Percentiles rank a stretch among this genome's conserved stretches.
Conservation (phyloP, 2,797 vertebrate genomes). For the Catharus ustulatus region DNA sequence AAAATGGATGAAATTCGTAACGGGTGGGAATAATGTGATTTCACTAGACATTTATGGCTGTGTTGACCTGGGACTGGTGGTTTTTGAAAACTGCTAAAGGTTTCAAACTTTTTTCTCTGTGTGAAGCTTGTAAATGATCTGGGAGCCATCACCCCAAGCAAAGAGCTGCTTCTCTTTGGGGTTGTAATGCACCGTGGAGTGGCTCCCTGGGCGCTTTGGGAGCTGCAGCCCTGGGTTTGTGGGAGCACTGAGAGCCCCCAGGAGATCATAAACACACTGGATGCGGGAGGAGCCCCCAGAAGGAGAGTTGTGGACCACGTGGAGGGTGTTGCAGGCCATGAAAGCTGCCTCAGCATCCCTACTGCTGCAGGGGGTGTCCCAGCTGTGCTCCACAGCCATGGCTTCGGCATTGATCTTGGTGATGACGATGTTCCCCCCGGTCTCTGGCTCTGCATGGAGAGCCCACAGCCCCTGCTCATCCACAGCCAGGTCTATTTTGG, state of each 20-base stretch:
- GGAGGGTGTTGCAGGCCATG: slow-evolving; percentile 88
- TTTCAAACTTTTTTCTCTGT: slow-evolving; percentile 66
- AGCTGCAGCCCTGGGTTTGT: slow-evolving; percentile 83
- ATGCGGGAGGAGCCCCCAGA: slow-evolving; percentile 86
- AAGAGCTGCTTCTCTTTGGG: slow-evolving; percentile 88
- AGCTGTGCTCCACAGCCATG: slow-evolving; percentile 83
- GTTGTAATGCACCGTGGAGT: slow-evolving; percentile 89
- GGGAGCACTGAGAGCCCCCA: slow-evolving; percentile 73
- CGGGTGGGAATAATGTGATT: neutral
- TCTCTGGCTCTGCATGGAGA: slow-evolving; percentile 85
- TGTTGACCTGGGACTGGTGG: neutral
- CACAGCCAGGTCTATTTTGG: slow-evolving; percentile 87
- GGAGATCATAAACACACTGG: slow-evolving; percentile 87
- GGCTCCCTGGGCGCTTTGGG: slow-evolving; percentile 86
- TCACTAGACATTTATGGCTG: neutral
- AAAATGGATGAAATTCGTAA: neutral
- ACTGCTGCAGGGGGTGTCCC: slow-evolving; percentile 89
- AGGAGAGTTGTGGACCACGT: slow-evolving; percentile 88
- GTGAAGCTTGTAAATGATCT: slow-evolving; percentile 90
- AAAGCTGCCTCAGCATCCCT: slow-evolving; percentile 90
- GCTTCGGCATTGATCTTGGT: slow-evolving; percentile 85
- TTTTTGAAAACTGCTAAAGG: neutral
- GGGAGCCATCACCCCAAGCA: slow-evolving; percentile 93
- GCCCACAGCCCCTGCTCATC: slow-evolving; percentile 96
- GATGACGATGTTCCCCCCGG: slow-evolving; percentile 84